Conservation (phyloP, 2,113 vertebrate species). For the Solea solea region DNA sequence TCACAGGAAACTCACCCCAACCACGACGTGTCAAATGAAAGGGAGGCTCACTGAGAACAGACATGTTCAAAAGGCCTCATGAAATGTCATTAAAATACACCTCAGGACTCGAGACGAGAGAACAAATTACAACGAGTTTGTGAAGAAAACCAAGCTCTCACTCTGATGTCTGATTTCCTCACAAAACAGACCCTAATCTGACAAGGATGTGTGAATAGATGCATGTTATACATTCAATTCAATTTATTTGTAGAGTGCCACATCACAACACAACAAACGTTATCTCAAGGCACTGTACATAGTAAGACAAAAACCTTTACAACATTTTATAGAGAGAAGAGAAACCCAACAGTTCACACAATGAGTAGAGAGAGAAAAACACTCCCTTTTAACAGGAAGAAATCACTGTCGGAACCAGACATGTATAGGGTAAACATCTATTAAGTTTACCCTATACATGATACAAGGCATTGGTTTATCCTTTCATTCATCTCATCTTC, state of each 20-base stretch:
- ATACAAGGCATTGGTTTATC: background rate
- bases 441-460: background rate
- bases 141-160: background rate
- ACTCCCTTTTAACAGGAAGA: too few relatives aligned
- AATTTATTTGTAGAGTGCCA: too few relatives aligned
- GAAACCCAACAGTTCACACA: too few relatives aligned
- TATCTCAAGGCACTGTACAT: too few relatives aligned
- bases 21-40: conserved; percentile 97
- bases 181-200: conserved; percentile 13
- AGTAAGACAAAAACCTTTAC: too few relatives aligned
- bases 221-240: background rate
- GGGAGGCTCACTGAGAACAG: conserved; percentile 88
- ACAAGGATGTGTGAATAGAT: background rate
- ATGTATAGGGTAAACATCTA: too few relatives aligned
- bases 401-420: too few relatives aligned
- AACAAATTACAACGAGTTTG: conserved; percentile 6
- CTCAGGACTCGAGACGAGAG: conserved; percentile 2
- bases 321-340: too few relatives aligned
- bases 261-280: too few relatives aligned
- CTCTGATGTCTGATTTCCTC: conserved; percentile 10
- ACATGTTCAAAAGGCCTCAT: conserved; percentile 22
- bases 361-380: too few relatives aligned
- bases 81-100: conserved; percentile 19
- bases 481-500: conserved; percentile 33
- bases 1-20: conserved; percentile 98